These are phyloP conservation scores for Eurosta solidaginis DNA, from an alignment of 1,140 invertebrate species.

Conservation along the genomic window DNA sequence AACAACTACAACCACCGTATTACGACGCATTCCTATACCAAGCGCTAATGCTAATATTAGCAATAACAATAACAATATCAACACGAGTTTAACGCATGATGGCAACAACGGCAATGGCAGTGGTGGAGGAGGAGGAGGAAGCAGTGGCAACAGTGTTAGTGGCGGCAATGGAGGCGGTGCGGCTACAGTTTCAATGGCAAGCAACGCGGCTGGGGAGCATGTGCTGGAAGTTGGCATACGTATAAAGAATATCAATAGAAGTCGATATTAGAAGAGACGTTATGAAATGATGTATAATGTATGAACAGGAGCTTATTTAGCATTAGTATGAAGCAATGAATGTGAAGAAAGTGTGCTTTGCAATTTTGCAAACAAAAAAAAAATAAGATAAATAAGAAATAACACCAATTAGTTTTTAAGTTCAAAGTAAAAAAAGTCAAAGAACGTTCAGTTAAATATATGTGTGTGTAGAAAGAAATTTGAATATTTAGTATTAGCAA, in stretches of 20 bases:
- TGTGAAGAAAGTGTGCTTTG: background rate
- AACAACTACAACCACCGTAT: constrained; percentile 30
- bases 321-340: background rate
- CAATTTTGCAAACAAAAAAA: constrained; percentile 1
- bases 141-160: constrained; percentile 31
- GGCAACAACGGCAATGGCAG: constrained; percentile 47
- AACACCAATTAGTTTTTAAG: constrained; percentile 26
- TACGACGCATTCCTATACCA: constrained; percentile 33
- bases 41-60: constrained; percentile 36
- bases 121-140: constrained; percentile 35
- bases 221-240: constrained; percentile 56
- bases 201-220: constrained; percentile 41
- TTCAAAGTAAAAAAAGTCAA: constrained; percentile 30
- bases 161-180: constrained; percentile 17
- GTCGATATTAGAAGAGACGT: constrained; percentile 45
- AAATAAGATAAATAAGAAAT: constrained; percentile 42
- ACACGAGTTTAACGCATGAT: constrained; percentile 50
- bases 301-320: background rate
- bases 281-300: background rate
- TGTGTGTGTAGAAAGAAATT: constrained; percentile 42
- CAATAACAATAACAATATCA: constrained; percentile 46
- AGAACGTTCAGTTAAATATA: constrained; percentile 17
- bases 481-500: constrained; percentile 35
- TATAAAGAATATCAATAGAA: constrained; percentile 54
- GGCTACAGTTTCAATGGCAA: constrained; percentile 26